Evolutionary conservation across 2,113 vertebrate genomes (phyloP).

Genomic region (Corythornis madagascariensis): DNA sequence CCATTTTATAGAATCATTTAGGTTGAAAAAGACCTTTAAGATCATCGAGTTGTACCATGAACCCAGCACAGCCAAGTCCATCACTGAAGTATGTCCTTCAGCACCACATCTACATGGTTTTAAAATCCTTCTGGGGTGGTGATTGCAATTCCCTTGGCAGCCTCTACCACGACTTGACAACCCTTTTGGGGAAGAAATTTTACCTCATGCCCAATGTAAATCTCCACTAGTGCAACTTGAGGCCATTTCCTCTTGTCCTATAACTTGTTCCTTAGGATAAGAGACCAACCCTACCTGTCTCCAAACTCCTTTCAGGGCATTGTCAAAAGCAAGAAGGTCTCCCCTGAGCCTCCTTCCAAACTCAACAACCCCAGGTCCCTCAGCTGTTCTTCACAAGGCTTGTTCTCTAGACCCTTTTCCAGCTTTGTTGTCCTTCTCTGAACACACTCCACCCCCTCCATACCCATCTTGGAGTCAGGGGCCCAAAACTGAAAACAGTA

Average conservation of each 20-base stretch:
- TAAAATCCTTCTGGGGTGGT: neutral
- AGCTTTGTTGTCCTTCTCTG: neutral
- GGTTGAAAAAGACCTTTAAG: neutral
- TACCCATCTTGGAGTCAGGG: neutral
- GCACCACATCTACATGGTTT: neutral
- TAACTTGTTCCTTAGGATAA: neutral
- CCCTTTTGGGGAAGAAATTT: neutral
- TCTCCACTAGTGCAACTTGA: neutral
- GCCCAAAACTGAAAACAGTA: neutral
- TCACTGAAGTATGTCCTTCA: neutral
- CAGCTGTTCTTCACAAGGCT: neutral
- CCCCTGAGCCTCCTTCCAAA: neutral
- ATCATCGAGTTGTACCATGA: neutral
- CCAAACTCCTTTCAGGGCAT: neutral
- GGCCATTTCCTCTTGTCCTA: neutral
- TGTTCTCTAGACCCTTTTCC: neutral
- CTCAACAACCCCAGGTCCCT: neutral
- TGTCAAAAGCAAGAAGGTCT: neutral
- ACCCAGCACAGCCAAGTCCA: neutral
- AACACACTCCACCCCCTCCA: neutral
- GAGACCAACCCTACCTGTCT: neutral
- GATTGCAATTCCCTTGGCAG: neutral
- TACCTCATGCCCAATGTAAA: neutral
- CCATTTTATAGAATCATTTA: neutral
- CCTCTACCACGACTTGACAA: neutral